Conservation (phyloP, 2,797 vertebrate genomes). For the Pseudochirops cupreus region DNA sequence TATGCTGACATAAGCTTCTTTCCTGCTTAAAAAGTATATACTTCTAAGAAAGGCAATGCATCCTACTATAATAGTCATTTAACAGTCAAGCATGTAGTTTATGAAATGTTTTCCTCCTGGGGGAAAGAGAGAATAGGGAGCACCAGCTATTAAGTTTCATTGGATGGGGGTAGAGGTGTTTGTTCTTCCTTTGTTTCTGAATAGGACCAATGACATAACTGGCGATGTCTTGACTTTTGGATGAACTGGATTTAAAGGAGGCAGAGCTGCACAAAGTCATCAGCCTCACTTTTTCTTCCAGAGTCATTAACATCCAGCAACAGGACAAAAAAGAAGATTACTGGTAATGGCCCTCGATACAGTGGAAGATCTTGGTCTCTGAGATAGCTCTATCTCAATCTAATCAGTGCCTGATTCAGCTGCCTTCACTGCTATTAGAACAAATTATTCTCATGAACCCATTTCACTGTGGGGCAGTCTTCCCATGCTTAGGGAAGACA, state of each 20-base stretch:
- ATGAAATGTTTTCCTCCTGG: slow-evolving; percentile 27
- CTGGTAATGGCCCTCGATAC: background rate
- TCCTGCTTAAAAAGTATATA: slow-evolving; percentile 2
- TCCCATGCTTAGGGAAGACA: background rate
- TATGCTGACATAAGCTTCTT: background rate
- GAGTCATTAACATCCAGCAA: background rate
- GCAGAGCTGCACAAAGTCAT: background rate
- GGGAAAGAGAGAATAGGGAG: background rate
- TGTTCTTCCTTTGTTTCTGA: too few relatives aligned
- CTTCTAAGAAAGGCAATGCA: background rate
- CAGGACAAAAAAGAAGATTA: background rate
- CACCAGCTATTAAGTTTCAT: background rate
- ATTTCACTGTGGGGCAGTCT: too few relatives aligned
- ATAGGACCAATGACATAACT: background rate
- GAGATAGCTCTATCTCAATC: background rate
- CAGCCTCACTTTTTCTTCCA: background rate
- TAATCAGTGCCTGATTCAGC: background rate
- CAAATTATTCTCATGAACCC: background rate
- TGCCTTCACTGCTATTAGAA: background rate
- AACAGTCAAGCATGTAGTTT: background rate
- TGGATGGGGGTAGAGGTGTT: background rate
- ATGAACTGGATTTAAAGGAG: background rate
- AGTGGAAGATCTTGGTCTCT: background rate
- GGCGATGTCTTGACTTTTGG: background rate
- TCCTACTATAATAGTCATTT: slow-evolving; percentile 1